Conservation (phyloP, 2,888 invertebrate genomes). For the Chymomyza amoena region DNA sequence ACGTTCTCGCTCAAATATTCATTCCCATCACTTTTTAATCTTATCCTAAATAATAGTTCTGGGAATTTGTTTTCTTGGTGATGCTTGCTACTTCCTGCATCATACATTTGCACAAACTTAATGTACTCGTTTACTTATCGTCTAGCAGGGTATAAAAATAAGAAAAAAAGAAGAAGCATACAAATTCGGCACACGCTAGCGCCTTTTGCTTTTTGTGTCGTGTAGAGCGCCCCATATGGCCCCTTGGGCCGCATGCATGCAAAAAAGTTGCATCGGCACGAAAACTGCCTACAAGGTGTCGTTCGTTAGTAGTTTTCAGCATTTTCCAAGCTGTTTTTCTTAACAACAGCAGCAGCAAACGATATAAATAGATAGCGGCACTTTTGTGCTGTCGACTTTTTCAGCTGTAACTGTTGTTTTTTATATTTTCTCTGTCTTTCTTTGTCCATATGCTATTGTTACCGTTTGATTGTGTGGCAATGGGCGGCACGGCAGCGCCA, state of each 20-base stretch:
- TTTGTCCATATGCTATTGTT: neutral
- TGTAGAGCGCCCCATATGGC: conserved; percentile 3
- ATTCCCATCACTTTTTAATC: too few species aligned
- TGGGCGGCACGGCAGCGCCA: neutral
- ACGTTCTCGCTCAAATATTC: too few species aligned
- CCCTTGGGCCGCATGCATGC: neutral
- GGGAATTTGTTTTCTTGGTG: too few species aligned
- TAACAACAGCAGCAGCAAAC: conserved; percentile 12
- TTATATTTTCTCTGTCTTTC: neutral
- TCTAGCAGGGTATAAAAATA: conserved; percentile 4
- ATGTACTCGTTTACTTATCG: too few species aligned
- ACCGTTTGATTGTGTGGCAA: neutral
- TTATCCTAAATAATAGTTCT: too few species aligned
- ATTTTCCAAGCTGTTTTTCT: conserved; percentile 36
- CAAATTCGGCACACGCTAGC: conserved; percentile 40
- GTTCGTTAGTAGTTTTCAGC: conserved; percentile 69
- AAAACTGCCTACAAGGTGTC: conserved; percentile 55
- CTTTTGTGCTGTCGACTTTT: conserved; percentile 34
- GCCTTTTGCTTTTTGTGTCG: conserved; percentile 8
- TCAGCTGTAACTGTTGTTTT: neutral
- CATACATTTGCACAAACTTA: too few species aligned
- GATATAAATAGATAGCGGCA: conserved; percentile 70
- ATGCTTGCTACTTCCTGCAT: too few species aligned
- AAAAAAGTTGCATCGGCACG: neutral
- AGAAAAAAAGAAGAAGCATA: conserved; percentile 26